Base-by-base conservation (phyloP, 2,888 invertebrate genomes). In the Escarpia spicata region DNA sequence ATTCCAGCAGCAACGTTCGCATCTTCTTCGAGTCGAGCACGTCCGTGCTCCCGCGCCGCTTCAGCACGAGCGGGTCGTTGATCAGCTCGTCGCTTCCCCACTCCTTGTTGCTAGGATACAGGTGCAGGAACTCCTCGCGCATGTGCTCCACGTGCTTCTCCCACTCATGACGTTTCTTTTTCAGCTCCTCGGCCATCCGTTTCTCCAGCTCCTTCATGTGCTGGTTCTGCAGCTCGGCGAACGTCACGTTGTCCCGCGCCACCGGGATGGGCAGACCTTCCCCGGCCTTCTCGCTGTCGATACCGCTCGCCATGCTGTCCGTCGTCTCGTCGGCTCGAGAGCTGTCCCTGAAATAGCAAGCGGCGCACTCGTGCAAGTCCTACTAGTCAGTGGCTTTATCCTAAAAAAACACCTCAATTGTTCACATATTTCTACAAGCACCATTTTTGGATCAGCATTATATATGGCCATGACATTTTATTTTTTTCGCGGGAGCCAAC, bases 1-100 rank as follows among this genome's bases (percentile, higher is more conserved):
- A 94, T 52, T 94, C 94, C 92, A 94, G 45, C 92, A 94, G 93
- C 37, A 94, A 44, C 26, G 94, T 94, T 90, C 92, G 93, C 94
- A 94, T 94, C 90, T 93, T 94, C 89, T 91, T 92, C 37, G 12
- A 60, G 91, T 94, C 94, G 44, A 94, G 44, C 10, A 94, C 92
- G 90, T 94, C 94, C 10, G 93, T 93, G 92, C 94, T 94, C 12
- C 94, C 94, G 26, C 93, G 91, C 44, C 94, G 94, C 92, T 93
- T 94, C 58, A 92, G 43, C 8, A 94, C 93, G 60, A 93, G 90
- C 9, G 94, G 94, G 90, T 94, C 94, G 89, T 91, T 92, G 45
- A 94, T 43, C 4, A 93, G 45, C 58, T 94, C 94, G 31, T 94
- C 94, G 91, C 94, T 93, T 19, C 94, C 94, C 93, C 93, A 93